Evolutionary conservation across 1,140 invertebrate genomes (phyloP).

Genomic region (Eumeta japonica): DNA sequence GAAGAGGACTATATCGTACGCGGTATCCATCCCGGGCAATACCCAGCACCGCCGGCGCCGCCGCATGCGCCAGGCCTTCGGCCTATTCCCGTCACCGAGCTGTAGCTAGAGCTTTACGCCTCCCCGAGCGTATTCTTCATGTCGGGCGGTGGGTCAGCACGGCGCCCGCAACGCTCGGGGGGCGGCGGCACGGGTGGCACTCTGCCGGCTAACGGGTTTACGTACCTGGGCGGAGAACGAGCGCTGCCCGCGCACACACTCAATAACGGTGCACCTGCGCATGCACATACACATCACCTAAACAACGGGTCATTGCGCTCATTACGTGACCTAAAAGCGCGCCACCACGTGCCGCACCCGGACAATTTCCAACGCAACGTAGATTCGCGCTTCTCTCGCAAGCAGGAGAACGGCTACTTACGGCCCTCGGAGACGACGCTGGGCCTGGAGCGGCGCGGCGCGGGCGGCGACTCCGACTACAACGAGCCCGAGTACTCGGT

Average conservation of each 20-base stretch:
- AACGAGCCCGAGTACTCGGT: conserved; percentile 54
- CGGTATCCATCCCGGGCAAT: conserved; percentile 58
- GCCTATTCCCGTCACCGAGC: conserved; percentile 84
- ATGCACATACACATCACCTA: too few relatives aligned
- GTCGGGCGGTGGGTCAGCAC: conserved; percentile 58
- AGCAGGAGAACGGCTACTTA: conserved; percentile 52
- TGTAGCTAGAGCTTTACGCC: conserved; percentile 88
- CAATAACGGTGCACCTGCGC: conserved; percentile 51
- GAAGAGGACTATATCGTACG: conserved; percentile 78
- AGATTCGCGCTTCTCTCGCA: conserved; percentile 47
- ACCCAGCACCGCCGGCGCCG: conserved; percentile 59
- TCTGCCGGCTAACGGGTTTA: conserved; percentile 71
- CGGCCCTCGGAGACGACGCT: conserved; percentile 46
- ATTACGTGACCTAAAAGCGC: conserved; percentile 46
- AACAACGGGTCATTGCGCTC: conserved; percentile 49
- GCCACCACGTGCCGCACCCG: conserved; percentile 47
- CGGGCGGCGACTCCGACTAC: conserved; percentile 24
- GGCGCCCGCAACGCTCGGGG: conserved; percentile 57
- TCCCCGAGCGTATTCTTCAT: conserved; percentile 71
- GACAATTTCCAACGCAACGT: conserved; percentile 51
- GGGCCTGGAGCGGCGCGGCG: conserved; percentile 35
- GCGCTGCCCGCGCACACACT: conserved; percentile 49
- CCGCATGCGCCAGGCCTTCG: conserved; percentile 62
- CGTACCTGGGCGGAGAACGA: conserved; percentile 69
- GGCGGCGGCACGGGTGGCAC: conserved; percentile 63